Percentiles rank a stretch among this genome's conserved stretches.
Conservation (phyloP, 2,113 vertebrate genomes). For the Percina caprodes region DNA sequence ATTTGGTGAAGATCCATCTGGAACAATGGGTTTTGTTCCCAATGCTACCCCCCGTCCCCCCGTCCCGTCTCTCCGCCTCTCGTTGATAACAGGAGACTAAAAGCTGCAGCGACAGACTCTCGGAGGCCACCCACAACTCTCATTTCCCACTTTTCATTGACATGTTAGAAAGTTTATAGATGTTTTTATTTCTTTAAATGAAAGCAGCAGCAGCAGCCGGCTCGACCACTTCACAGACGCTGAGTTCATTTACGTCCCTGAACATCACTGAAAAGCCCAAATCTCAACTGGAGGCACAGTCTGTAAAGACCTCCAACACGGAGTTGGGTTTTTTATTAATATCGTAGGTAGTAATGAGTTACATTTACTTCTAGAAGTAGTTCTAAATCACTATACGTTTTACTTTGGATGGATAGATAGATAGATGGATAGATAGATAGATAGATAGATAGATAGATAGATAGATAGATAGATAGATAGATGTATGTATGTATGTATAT, state of each 20-base stretch:
- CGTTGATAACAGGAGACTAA: background rate
- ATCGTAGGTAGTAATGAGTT: too few relatives aligned
- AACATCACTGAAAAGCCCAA: slow-evolving; percentile 17
- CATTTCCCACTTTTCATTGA: slow-evolving; percentile 69
- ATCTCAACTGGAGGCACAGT: slow-evolving; percentile 13
- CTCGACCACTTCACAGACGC: slow-evolving; percentile 49
- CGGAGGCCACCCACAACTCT: slow-evolving; percentile 57
- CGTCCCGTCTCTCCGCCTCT: background rate
- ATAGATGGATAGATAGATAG: too few relatives aligned
- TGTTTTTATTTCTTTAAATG: slow-evolving; percentile 32
- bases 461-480: too few relatives aligned
- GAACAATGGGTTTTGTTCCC: background rate
- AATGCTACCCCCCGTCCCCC: background rate
- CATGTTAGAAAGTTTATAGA: slow-evolving; percentile 59
- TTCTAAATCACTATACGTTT: too few relatives aligned
- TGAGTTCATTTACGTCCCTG: slow-evolving; percentile 46
- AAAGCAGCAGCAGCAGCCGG: slow-evolving; percentile 37
- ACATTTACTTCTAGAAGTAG: too few relatives aligned
- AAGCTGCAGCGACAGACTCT: background rate
- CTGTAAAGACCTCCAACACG: background rate
- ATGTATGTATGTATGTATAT: too few relatives aligned
- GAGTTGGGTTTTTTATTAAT: background rate
- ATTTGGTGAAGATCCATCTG: slow-evolving; percentile 18
- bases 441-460: too few relatives aligned
- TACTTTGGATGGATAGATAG: too few relatives aligned